A percentile compares a stretch with the other conserved stretches of the same genome.
Evolutionary conservation across 2,888 invertebrate species (phyloP).

Genomic region (Myopa tessellatipennis): DNA sequence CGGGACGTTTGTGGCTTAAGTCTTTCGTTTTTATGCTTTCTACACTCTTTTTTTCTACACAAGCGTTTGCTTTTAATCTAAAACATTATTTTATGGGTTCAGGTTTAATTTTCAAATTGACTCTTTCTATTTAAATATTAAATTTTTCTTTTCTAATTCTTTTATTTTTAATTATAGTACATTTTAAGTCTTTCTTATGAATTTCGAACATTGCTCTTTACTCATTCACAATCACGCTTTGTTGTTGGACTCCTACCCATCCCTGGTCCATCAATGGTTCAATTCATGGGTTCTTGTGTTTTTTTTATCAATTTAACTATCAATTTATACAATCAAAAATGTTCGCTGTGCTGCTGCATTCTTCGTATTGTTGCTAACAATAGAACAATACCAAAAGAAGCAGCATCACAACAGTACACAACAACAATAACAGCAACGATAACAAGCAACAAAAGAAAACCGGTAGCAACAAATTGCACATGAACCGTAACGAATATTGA

Average conservation of each 20-base stretch:
- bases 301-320: background rate
- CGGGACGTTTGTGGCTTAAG: constrained; percentile 47
- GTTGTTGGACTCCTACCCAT: no score
- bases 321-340: background rate
- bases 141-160: background rate
- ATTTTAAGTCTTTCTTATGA: no score
- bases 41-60: background rate
- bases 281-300: background rate
- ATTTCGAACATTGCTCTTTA: background rate
- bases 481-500: constrained; percentile 65
- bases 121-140: background rate
- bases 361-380: constrained; percentile 19
- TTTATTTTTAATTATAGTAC: background rate
- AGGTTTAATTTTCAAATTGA: background rate
- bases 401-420: constrained; percentile 34
- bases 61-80: background rate
- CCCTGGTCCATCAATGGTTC: background rate
- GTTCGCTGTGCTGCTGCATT: background rate
- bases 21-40: constrained; percentile 45
- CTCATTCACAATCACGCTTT: background rate
- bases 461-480: constrained; percentile 45
- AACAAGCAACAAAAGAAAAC: constrained; percentile 3
- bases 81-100: background rate
- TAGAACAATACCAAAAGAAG: constrained; percentile 37
- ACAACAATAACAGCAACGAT: constrained; percentile 27